Base-by-base conservation (phyloP, 92 coral and sea anemone genomes). In the Metridium senile region DNA sequence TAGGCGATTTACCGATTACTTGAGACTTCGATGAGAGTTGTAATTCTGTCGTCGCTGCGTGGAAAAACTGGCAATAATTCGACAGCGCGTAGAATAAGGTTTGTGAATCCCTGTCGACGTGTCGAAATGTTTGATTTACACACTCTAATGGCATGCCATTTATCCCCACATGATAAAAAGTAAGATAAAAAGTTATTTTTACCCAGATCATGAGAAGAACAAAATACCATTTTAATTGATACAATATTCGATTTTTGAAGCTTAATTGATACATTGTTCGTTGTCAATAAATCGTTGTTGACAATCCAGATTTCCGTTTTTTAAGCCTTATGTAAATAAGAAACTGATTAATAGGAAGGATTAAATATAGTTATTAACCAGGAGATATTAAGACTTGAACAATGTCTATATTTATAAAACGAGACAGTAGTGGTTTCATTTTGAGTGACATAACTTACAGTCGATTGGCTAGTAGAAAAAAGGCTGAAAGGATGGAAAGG, bases 51-150 rank as follows among this genome's bases (percentile, higher is more conserved):
- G 1, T 84, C 89, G 1, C 74, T 94, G 71, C 81, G 74, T 34
- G 53, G 91, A 19, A 84, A 89, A 26, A 92, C 97, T 11, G 98
- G 98, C 49, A 94, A 94, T 76, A 83, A 76, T 30, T 86, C 98
- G 1, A 92, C 98, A 0, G 90, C 93, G 26, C 66, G 81, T 16
- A 84, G 98, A 76, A 71, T 94, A 20, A 83, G 85, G 98, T 94
- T 30, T 62, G 90, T 28, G 59, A 21, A 54, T 3, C 25, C 25
- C 58, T 33, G n/a, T n/a, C n/a, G n/a, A n/a, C n/a, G n/a, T n/a
- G n/a, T n/a, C n/a, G n/a, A n/a, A n/a, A n/a, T n/a, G n/a, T n/a
- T n/a, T n/a, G n/a, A n/a, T n/a, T n/a, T n/a, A n/a, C n/a, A n/a
- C n/a, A n/a, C n/a, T n/a, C n/a, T n/a, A n/a, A n/a, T n/a, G n/a